Conservation (phyloP, 2,113 vertebrate species). For the Rhinoderma darwinii region DNA sequence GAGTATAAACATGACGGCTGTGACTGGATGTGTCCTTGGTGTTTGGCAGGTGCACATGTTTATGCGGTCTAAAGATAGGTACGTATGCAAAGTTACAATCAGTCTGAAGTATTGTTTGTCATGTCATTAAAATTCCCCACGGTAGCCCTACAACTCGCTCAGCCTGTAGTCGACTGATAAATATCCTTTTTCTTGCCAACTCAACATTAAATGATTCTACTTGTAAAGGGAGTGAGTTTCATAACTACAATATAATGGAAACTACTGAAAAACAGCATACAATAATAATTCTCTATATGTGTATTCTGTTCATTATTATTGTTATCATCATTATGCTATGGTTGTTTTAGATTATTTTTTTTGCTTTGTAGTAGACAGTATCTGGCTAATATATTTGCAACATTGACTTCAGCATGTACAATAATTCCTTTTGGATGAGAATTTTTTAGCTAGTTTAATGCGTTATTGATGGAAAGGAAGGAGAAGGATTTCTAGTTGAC, state of each 20-base stretch:
- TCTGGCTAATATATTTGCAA: background rate
- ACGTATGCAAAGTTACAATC: background rate
- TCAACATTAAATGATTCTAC: too few relatives aligned
- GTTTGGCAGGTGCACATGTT: background rate
- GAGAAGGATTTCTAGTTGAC: constrained; percentile 27
- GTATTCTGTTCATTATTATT: background rate
- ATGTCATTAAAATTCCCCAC: too few relatives aligned
- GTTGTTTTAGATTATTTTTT: background rate
- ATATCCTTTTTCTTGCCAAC: too few relatives aligned
- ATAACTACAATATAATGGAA: background rate
- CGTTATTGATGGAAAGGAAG: constrained; percentile 7
- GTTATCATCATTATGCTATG: background rate
- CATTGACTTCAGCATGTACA: background rate
- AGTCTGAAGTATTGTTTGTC: background rate
- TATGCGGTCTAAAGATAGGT: background rate
- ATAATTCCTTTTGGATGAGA: constrained; percentile 10
- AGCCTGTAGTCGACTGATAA: too few relatives aligned
- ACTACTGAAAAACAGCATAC: background rate
- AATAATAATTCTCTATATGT: too few relatives aligned
- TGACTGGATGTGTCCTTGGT: background rate
- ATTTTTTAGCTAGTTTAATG: background rate
- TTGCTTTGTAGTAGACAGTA: background rate
- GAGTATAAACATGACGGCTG: background rate
- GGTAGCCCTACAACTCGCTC: background rate
- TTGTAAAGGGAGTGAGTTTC: background rate